Evolutionary conservation across 2,797 vertebrate genomes (phyloP).

Genomic region (Rhabdomys pumilio): DNA sequence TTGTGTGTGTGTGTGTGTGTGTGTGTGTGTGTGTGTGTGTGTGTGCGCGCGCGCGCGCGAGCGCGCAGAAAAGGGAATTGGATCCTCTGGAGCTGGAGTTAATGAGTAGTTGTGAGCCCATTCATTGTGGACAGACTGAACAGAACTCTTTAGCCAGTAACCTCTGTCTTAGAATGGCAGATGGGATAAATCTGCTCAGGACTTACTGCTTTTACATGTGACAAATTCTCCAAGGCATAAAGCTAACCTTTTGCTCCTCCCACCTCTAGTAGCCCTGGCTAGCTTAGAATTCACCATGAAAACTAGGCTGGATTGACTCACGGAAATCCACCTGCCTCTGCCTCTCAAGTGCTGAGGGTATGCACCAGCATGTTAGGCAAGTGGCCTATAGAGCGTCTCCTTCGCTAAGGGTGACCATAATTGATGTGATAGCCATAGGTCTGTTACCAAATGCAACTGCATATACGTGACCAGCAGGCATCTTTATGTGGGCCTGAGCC

Average conservation of each 20-base stretch:
- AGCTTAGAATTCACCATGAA: background rate
- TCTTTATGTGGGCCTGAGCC: background rate
- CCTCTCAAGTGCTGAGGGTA: background rate
- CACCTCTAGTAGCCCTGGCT: background rate
- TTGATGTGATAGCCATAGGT: background rate
- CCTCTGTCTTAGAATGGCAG: background rate
- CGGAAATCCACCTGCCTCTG: background rate
- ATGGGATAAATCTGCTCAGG: background rate
- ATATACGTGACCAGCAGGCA: accelerated
- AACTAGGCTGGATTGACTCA: background rate
- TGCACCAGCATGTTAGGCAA: background rate
- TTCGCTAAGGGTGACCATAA: background rate
- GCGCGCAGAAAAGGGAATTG: background rate
- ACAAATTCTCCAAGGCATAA: background rate
- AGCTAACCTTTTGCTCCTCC: background rate
- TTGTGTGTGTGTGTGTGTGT: background rate
- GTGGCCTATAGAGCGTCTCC: background rate
- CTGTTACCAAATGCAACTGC: background rate
- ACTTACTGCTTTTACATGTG: background rate
- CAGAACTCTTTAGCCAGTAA: background rate
- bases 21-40: background rate
- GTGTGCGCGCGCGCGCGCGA: background rate
- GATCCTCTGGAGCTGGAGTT: background rate
- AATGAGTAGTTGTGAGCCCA: background rate
- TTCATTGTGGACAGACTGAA: background rate